phyloP scores from a whole-genome alignment of 1,140 invertebrate species.

The Callitettix versicolor region DNA sequence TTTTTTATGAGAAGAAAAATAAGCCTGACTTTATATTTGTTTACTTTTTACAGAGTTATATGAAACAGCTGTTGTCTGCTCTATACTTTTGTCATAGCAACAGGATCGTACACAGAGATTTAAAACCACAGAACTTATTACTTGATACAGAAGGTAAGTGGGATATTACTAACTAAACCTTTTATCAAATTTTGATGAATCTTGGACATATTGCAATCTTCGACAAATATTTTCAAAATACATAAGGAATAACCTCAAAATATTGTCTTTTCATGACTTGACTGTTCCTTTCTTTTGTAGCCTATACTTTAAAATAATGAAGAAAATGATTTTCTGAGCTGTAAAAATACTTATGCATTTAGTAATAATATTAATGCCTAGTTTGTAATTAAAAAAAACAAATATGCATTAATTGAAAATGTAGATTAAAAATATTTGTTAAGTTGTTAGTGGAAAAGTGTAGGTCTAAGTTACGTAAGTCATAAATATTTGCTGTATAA shows the following conservation, averaged over 20 bases:
- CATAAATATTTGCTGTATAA: too few relatives aligned
- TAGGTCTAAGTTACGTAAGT: too few relatives aligned
- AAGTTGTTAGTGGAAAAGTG: too few relatives aligned
- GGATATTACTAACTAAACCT: neutral
- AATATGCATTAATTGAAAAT: too few relatives aligned
- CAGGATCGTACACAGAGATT: conserved; percentile 76
- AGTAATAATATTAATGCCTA: too few relatives aligned
- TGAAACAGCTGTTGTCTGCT: conserved; percentile 82
- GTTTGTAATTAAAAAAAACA: too few relatives aligned
- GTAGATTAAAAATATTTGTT: too few relatives aligned
- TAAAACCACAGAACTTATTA: conserved; percentile 86
- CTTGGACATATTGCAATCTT: too few relatives aligned
- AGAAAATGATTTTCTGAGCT: neutral
- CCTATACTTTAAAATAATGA: neutral
- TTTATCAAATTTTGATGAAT: too few relatives aligned
- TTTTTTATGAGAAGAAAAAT: too few relatives aligned
- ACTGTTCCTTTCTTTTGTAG: neutral
- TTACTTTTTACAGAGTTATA: conserved; percentile 55
- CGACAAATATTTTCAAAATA: neutral
- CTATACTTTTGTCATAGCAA: conserved; percentile 86
- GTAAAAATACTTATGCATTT: neutral
- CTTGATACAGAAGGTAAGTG: conserved; percentile 50
- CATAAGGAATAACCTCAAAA: too few relatives aligned
- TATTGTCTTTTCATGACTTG: neutral
- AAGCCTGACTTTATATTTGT: too few relatives aligned